Evolutionary conservation across 2,113 vertebrate species (phyloP), one percentile per base, ranked within the genome.

Genomic region (Hylia prasina): DNA sequence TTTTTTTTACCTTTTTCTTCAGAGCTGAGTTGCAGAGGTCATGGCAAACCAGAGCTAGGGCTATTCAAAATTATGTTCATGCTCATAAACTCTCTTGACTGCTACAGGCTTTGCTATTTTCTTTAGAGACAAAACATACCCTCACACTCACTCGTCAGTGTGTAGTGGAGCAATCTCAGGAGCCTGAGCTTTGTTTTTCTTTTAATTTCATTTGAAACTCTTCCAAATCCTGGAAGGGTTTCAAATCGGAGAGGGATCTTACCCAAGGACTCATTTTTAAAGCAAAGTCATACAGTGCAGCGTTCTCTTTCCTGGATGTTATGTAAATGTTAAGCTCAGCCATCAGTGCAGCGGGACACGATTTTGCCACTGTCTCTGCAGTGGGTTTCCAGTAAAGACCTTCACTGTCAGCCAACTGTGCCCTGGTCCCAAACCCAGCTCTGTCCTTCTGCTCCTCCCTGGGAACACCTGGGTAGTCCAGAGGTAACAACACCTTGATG

Each of bases 81-180:
- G 94, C 92, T 96, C 95, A 92, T 95, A 95, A 96, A 95, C 92
- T 83, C 39, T 88, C 93, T 50, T 88, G 76, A 94, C 94, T 96
- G 92, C 93, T 93, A 45, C 11, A 95, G 79, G 79, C 69, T 86
- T 70, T 86, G 76, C 78, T 96, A 89, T 96, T 96, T 96, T 96
- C 96, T 96, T 96, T 95, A 96, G 93, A 96, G 96, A 96, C 95
- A 96, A 95, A 97, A 90, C 92, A 94, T 95, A 92, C 71, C 90
- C 88, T 94, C 92, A 89, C 92, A 92, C 90, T 96, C 96, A 93
- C 82, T 95, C 56, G 11, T 86, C 90, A 93, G 56, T 22, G 51
- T 10, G 88, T 37, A 90, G 60, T 9, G 72, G 44, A 95, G 82
- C 13, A 48, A 90, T 94, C 93, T 93, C 92, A 92, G 93, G 93